Conservation (phyloP, 2,888 invertebrate genomes). For the Eretmocerus hayati region DNA sequence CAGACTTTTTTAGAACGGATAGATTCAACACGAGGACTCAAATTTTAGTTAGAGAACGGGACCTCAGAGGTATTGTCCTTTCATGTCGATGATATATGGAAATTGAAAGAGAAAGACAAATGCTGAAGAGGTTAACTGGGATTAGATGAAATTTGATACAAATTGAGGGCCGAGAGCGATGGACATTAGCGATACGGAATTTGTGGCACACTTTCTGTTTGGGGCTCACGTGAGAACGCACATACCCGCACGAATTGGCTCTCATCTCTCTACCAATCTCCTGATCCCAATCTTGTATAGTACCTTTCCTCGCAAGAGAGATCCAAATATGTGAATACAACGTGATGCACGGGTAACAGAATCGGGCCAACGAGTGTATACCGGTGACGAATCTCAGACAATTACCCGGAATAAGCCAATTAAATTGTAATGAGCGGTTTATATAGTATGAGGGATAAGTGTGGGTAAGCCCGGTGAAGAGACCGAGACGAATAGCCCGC, state of each 20-base stretch:
- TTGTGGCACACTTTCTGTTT: conserved; percentile 45
- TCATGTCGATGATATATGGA: too few relatives aligned
- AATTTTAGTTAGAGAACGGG: too few relatives aligned
- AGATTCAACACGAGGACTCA: too few relatives aligned
- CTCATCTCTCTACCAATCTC: conserved; percentile 26
- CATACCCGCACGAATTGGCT: conserved; percentile 25
- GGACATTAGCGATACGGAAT: too few relatives aligned
- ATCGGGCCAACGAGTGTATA: conserved; percentile 4
- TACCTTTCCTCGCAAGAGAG: background rate
- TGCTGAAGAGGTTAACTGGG: too few relatives aligned
- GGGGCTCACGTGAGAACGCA: conserved; percentile 29
- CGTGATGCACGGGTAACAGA: too few relatives aligned
- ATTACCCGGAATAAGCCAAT: conserved; percentile 14
- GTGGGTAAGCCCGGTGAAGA: background rate
- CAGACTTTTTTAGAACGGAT: too few relatives aligned
- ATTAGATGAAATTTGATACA: too few relatives aligned
- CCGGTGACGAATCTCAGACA: conserved; percentile 10
- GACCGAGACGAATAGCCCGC: background rate
- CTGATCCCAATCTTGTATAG: conserved; percentile 6
- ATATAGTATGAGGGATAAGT: too few relatives aligned
- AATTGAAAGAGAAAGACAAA: too few relatives aligned
- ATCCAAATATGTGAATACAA: background rate
- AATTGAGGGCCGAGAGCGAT: too few relatives aligned
- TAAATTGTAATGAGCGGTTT: conserved; percentile 15
- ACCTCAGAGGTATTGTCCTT: too few relatives aligned